Conservation (phyloP, 2,797 vertebrate genomes). For the Cryptoprocta ferox region DNA sequence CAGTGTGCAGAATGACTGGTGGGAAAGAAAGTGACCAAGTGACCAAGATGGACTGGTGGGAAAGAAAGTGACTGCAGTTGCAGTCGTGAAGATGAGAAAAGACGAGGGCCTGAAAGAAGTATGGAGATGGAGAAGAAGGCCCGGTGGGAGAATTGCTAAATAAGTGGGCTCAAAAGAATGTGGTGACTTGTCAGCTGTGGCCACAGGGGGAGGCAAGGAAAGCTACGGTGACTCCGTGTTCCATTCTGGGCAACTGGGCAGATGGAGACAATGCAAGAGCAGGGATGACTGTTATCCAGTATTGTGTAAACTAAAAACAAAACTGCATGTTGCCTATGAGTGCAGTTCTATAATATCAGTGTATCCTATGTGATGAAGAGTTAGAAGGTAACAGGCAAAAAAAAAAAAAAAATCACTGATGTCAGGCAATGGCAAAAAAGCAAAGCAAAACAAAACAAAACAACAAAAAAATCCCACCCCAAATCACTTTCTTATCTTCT, state of each 20-base stretch:
- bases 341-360: background rate
- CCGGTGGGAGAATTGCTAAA: background rate
- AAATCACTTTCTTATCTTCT: background rate
- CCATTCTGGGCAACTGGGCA: background rate
- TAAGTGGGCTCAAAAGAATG: background rate
- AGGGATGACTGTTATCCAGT: background rate
- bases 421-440: background rate
- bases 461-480: background rate
- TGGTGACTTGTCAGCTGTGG: background rate
- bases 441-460: background rate
- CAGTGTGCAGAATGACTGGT: background rate
- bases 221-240: background rate
- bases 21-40: background rate
- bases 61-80: too few species aligned
- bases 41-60: too few species aligned
- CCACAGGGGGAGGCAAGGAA: background rate
- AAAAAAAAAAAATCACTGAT: conserved; percentile 3
- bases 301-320: background rate
- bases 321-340: background rate
- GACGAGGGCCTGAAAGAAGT: background rate
- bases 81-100: background rate
- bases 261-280: background rate
- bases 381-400: background rate
- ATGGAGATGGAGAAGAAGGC: background rate
- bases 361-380: background rate